phyloP scores from a whole-genome alignment of 2,888 invertebrate genomes.

The Andrena hattorfiana region DNA sequence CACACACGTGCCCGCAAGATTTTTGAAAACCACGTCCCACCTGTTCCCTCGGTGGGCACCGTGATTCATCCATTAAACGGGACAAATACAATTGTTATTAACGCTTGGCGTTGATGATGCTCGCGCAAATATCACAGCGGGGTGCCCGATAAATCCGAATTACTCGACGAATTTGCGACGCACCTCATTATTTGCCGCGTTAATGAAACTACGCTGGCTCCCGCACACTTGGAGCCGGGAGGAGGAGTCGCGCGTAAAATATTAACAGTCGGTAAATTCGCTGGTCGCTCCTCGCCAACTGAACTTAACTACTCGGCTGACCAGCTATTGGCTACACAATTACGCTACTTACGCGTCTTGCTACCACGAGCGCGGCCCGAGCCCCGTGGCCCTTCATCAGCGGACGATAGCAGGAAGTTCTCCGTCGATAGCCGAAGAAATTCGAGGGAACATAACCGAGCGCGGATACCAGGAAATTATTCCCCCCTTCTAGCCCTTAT shows the following conservation, averaged over 20 bases:
- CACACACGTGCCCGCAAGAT: background rate
- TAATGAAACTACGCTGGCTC: background rate
- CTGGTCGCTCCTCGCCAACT: too few species aligned
- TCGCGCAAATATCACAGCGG: conserved; percentile 11
- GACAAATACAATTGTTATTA: conserved; percentile 18
- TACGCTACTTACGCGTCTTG: too few species aligned
- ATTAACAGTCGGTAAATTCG: too few species aligned
- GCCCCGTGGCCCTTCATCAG: too few species aligned
- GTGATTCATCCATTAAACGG: conserved; percentile 10
- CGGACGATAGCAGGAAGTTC: background rate
- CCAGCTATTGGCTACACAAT: too few species aligned
- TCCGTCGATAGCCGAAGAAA: conserved; percentile 2
- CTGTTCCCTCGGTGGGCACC: background rate
- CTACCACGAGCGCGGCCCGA: too few species aligned
- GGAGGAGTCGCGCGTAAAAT: too few species aligned
- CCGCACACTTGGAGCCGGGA: background rate
- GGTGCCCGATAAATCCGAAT: conserved; percentile 7
- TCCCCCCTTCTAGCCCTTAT: conserved; percentile 36
- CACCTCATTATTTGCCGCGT: conserved; percentile 14
- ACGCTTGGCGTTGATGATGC: conserved; percentile 15
- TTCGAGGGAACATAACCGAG: conserved; percentile 10
- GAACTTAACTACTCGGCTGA: too few species aligned
- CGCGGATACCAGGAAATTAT: conserved; percentile 46
- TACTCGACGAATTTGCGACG: conserved; percentile 8
- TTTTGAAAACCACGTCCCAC: background rate